A percentile compares a stretch with the other conserved stretches of the same genome.
phyloP scores from a whole-genome alignment of 2,888 invertebrate genomes.

The Xestia ashworthii region DNA sequence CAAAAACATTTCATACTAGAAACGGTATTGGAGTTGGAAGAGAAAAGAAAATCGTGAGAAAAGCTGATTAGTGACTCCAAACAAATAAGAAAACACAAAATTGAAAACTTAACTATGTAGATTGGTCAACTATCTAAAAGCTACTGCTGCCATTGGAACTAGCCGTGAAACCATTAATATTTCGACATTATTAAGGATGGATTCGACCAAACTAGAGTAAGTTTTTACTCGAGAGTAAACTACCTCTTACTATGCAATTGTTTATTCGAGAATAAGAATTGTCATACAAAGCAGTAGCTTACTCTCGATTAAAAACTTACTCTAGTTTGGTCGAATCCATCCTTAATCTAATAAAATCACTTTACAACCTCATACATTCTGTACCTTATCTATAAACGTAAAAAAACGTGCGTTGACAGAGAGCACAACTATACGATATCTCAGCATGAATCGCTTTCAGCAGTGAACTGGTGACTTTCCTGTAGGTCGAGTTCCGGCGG shows the following conservation, averaged over 20 bases:
- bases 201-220: no score
- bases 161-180: background rate
- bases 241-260: no score
- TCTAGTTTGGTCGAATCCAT: no score
- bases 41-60: background rate
- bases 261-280: no score
- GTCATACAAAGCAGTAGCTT: no score
- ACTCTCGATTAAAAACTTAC: no score
- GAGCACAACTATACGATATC: constrained; percentile 30
- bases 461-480: constrained; percentile 49
- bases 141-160: background rate
- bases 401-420: background rate
- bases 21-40: background rate
- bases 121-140: background rate
- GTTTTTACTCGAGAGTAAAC: no score
- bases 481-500: constrained; percentile 55
- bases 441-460: constrained; percentile 44
- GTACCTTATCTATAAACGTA: background rate
- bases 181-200: background rate
- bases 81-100: background rate
- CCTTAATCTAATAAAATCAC: background rate
- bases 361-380: background rate
- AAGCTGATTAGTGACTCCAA: background rate
- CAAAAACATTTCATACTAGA: background rate
- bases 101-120: background rate